phyloP scores from a whole-genome alignment of 2,113 vertebrate genomes.

The Corvus hawaiiensis region DNA sequence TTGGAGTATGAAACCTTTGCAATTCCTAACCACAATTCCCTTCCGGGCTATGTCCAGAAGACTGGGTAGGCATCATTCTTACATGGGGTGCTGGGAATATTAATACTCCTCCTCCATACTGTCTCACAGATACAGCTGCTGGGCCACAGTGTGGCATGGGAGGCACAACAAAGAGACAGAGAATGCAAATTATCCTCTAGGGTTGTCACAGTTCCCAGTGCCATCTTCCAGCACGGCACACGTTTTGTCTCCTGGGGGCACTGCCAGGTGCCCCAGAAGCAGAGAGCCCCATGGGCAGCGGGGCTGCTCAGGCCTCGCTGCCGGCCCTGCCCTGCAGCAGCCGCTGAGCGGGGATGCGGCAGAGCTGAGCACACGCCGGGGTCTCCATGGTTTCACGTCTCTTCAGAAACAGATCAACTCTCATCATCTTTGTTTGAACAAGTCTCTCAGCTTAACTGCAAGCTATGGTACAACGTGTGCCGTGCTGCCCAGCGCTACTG shows the following conservation, averaged over 20 bases:
- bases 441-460: neutral
- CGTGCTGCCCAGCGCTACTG: rapidly evolving
- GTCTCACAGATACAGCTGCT: neutral
- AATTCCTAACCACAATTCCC: neutral
- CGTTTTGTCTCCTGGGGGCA: rapidly evolving
- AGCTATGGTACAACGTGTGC: neutral
- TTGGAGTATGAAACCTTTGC: neutral
- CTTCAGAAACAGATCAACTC: neutral
- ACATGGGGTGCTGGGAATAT: rapidly evolving
- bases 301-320: neutral
- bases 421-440: neutral
- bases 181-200: neutral
- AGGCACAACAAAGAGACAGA: neutral
- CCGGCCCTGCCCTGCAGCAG: neutral
- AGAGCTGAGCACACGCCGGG: neutral
- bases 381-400: conserved; percentile 26
- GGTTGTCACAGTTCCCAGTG: neutral
- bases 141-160: neutral
- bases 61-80: neutral
- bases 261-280: neutral
- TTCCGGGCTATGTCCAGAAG: neutral
- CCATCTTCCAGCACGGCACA: neutral
- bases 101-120: neutral
- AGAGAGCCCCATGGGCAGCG: rapidly evolving
- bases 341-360: neutral